Percentiles rank a stretch among this genome's conserved stretches.
Evolutionary conservation across 1,140 invertebrate species (phyloP).

Genomic region (Drosophila bocki): DNA sequence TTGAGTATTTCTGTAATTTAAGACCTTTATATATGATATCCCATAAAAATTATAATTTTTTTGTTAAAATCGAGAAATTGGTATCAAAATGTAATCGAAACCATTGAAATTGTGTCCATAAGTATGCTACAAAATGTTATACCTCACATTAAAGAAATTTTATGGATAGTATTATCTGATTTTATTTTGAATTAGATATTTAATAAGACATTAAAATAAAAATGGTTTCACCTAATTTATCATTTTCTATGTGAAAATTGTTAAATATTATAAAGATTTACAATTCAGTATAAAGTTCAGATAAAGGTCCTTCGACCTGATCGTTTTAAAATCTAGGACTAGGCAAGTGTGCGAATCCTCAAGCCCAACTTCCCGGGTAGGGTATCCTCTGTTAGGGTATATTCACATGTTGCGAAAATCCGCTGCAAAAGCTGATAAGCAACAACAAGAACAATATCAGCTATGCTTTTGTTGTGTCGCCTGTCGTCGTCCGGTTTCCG

Average conservation of each 20-base stretch:
- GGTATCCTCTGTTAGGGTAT: slow-evolving; percentile 15
- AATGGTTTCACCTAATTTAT: background rate
- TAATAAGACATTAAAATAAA: background rate
- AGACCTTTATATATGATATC: background rate
- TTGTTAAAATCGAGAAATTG: background rate
- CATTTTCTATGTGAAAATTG: background rate
- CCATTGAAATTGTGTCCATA: background rate
- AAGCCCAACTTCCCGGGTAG: background rate
- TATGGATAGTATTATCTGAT: background rate
- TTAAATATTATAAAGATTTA: background rate
- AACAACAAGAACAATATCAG: slow-evolving; percentile 33
- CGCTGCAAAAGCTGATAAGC: slow-evolving; percentile 31
- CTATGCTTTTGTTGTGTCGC: slow-evolving; percentile 35
- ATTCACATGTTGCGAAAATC: slow-evolving; percentile 8
- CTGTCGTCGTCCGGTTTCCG: slow-evolving; percentile 68
- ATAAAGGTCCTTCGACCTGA: background rate
- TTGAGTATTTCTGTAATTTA: background rate
- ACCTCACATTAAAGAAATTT: background rate
- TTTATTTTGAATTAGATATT: background rate
- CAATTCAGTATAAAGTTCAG: background rate
- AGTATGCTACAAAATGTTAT: background rate
- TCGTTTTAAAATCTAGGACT: background rate
- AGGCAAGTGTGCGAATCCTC: background rate
- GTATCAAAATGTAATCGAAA: background rate
- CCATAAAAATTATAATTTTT: no score